Conservation (phyloP, 2,113 vertebrate species). For the Tragelaphus scriptus region DNA sequence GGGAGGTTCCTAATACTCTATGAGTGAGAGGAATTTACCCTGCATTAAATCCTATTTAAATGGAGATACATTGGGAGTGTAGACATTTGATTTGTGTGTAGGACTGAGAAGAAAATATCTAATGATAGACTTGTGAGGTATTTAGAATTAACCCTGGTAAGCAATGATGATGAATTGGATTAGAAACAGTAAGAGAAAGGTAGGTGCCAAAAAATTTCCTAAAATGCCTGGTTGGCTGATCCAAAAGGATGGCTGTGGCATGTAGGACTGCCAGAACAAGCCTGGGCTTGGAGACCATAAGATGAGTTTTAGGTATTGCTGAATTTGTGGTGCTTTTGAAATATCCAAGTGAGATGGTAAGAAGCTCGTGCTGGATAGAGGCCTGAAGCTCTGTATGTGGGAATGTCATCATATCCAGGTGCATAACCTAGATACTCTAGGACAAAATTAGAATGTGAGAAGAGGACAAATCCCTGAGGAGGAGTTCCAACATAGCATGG, state of each 20-base stretch:
- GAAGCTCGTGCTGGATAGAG: background rate
- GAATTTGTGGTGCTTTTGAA: background rate
- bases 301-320: background rate
- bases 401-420: background rate
- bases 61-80: background rate
- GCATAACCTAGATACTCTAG: background rate
- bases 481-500: rapidly evolving
- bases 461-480: background rate
- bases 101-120: background rate
- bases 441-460: background rate
- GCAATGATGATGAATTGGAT: background rate
- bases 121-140: background rate
- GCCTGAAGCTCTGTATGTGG: background rate
- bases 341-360: background rate
- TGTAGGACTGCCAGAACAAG: background rate
- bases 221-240: background rate
- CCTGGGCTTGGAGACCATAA: background rate
- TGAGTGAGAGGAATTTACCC: background rate
- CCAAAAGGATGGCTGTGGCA: background rate
- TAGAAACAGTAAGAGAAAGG: background rate
- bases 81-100: background rate
- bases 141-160: background rate
- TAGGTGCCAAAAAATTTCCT: background rate
- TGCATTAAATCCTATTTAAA: background rate
- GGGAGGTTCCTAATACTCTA: background rate